Conservation (phyloP, 2,797 vertebrate species). For the Ficedula albicollis region DNA sequence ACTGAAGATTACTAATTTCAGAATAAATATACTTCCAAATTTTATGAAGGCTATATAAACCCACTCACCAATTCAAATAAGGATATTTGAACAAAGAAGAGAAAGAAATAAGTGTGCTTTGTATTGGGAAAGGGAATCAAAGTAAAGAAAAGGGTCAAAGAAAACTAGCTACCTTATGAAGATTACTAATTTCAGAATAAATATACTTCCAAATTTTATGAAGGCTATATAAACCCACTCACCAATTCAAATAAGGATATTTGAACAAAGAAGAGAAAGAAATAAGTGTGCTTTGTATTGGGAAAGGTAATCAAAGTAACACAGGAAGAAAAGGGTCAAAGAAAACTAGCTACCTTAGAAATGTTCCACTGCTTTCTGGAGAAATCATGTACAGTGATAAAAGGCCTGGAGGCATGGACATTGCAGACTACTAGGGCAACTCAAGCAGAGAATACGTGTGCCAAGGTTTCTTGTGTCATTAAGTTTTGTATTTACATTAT, state of each 20-base stretch:
- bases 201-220: background rate
- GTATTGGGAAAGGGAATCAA: too few relatives aligned
- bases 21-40: background rate
- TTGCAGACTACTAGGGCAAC: background rate
- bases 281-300: background rate
- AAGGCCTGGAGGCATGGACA: background rate
- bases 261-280: background rate
- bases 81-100: background rate
- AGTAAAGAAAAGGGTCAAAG: too few relatives aligned
- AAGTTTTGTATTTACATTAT: background rate
- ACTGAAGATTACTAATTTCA: background rate
- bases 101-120: background rate
- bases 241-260: background rate
- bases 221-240: background rate
- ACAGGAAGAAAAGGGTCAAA: background rate
- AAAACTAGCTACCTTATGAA: too few relatives aligned
- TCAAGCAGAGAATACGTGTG: background rate
- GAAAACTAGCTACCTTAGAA: background rate
- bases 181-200: conserved; percentile 3
- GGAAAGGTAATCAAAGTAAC: background rate
- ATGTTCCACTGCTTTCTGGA: background rate
- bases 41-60: background rate
- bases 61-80: background rate
- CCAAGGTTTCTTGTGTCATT: background rate
- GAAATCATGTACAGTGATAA: background rate